Base-by-base conservation (phyloP, 2,888 invertebrate genomes). In the Brachyopa scutellaris region DNA sequence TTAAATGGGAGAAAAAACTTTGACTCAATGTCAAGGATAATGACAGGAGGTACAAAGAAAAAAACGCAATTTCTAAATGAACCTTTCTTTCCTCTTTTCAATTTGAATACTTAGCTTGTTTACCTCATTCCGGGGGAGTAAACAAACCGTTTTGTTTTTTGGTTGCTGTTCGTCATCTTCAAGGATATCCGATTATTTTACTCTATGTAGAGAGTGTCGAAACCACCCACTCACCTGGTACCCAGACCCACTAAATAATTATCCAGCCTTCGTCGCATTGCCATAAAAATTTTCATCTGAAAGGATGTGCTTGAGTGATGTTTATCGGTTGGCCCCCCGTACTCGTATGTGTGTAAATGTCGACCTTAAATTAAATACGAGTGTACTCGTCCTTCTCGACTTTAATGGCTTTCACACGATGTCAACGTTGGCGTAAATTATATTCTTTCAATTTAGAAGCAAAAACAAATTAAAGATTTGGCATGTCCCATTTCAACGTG, bases 211-310 rank as follows among this genome's bases (percentile, higher is more conserved):
- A n/a, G n/a, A n/a, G n/a, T 7, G 3, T 15, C 11, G 9, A 36
- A 19, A 13, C 13, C n/a, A 29, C 23, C n/a, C 33, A 29, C n/a
- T 1, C n/a, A 7, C 31, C 15, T 2, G 7, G 6, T 26, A 8
- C 4, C 31, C 5, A 19, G 15, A 29, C 2, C 2, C 0, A 15
- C 73, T 64, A 55, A 62, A 62, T 73, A 64, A 73, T 73, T 73
- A 55, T 64, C 45, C 62, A 62, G 47, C 36, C 62, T 36, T 62
- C 33, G 26, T 17, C 45, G 53, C 59, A 62, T 72, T 62, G 61
- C 61, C 51, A 72, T 53, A 72, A 73, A 62, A 13, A 73, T 55
- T 33, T 64, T 21, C 72, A 73, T 55, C 72, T 64, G 62, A 73
- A 55, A 15, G 45, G 53, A 55, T 73, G 36, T 73, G 31, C 53